A percentile compares a stretch with the other conserved stretches of the same genome.
These are phyloP conservation scores for Noctilio leporinus DNA, from an alignment of 2,113 vertebrate genomes.

Conservation along the genomic window DNA sequence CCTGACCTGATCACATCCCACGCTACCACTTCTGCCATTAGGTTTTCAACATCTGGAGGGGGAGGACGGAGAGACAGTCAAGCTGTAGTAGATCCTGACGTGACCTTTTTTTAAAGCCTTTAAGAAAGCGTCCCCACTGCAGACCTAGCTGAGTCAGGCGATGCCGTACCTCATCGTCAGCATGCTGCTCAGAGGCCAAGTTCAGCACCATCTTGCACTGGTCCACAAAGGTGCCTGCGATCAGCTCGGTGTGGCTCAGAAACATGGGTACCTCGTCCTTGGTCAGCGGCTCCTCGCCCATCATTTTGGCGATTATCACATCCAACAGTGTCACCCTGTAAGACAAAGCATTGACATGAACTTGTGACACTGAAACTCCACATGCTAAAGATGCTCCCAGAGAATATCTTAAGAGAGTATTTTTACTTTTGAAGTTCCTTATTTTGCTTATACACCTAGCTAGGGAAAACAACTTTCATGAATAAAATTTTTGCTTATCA, in stretches of 20 bases:
- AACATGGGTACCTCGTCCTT: constrained; percentile 75
- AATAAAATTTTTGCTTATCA: neutral
- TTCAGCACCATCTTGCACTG: constrained; percentile 83
- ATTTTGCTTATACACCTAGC: neutral
- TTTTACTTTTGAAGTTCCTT: neutral
- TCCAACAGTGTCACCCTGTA: constrained; percentile 88
- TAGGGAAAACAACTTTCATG: neutral
- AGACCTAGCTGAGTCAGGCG: neutral
- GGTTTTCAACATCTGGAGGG: too few relatives aligned
- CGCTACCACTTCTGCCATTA: neutral
- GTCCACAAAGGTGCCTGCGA: constrained; percentile 84
- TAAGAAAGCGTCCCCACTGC: neutral
- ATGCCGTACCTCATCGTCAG: constrained; percentile 81
- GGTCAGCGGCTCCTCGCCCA: constrained; percentile 59
- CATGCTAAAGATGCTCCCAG: fast-evolving
- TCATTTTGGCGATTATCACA: constrained; percentile 83
- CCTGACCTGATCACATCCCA: neutral
- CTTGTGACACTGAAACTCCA: fast-evolving
- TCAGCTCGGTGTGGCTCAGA: constrained; percentile 78
- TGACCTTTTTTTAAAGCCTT: neutral
- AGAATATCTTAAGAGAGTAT: neutral
- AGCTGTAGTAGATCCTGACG: neutral
- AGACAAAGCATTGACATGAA: neutral
- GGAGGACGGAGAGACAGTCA: neutral
- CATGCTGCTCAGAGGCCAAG: constrained; percentile 75